Percentiles rank a stretch among this genome's conserved stretches.
Conservation (phyloP, 1,140 invertebrate species). For the Anastrepha ludens region DNA sequence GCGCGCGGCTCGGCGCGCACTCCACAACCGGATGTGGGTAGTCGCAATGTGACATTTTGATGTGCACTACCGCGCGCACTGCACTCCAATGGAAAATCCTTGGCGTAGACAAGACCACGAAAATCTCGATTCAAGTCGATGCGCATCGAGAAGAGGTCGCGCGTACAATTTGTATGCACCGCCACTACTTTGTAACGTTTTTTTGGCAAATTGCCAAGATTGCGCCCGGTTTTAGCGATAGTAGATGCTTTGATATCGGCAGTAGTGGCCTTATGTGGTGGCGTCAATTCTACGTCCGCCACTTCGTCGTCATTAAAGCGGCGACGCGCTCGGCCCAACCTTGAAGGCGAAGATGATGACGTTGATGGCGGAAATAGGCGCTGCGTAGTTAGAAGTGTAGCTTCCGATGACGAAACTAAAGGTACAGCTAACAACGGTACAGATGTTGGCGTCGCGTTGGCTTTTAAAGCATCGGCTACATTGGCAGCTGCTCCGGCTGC, state of each 20-base stretch:
- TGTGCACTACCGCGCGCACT: conserved; percentile 75
- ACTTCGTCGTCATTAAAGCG: conserved; percentile 20
- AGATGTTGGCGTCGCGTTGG: background rate
- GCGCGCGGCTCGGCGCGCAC: conserved; percentile 76
- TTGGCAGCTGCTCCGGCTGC: background rate
- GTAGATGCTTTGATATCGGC: background rate
- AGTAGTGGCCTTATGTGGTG: background rate
- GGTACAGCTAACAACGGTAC: conserved; percentile 24
- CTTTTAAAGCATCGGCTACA: background rate
- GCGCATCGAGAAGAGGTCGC: conserved; percentile 76
- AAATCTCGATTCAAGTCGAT: conserved; percentile 79
- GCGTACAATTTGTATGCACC: conserved; percentile 76
- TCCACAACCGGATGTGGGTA: conserved; percentile 83
- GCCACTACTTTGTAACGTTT: conserved; percentile 58
- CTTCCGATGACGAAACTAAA: conserved; percentile 58
- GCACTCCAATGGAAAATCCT: conserved; percentile 82
- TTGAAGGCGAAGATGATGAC: background rate
- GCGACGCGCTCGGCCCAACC: background rate
- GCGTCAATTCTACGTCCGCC: conserved; percentile 1
- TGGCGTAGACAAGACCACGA: conserved; percentile 81
- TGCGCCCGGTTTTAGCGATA: background rate
- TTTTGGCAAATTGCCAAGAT: conserved; percentile 41
- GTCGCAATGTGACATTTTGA: conserved; percentile 75
- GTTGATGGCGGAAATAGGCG: conserved; percentile 38
- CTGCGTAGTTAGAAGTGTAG: conserved; percentile 55